Percentiles rank a stretch among this genome's conserved stretches.
Evolutionary conservation across 2,113 vertebrate species (phyloP).

Genomic region (Dolichallabes microphthalmus): DNA sequence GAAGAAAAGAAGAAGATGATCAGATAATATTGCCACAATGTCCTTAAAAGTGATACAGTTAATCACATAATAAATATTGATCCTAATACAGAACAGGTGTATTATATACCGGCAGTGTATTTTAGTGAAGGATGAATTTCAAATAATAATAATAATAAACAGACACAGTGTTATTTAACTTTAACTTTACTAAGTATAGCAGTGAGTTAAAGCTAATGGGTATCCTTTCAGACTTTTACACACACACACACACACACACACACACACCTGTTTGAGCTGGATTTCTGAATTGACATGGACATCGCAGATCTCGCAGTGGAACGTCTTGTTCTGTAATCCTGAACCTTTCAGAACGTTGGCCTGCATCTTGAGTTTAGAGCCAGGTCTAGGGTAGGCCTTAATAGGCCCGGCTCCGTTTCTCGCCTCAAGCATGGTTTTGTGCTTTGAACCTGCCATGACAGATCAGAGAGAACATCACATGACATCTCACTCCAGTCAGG

Average conservation of each 20-base stretch:
- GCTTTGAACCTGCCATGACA: slow-evolving; percentile 83
- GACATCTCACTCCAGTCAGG: neutral
- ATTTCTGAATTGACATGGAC: slow-evolving; percentile 98
- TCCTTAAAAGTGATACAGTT: neutral
- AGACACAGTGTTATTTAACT: neutral
- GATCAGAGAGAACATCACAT: neutral
- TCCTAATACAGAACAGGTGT: neutral
- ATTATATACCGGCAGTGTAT: neutral
- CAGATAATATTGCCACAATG: neutral
- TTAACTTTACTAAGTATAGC: neutral
- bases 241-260: no score
- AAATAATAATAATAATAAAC: neutral
- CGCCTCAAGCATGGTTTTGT: slow-evolving; percentile 97
- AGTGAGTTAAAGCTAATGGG: neutral
- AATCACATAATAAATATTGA: neutral
- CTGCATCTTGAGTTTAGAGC: slow-evolving; percentile 85
- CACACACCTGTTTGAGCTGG: slow-evolving; percentile 91
- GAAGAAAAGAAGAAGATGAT: neutral
- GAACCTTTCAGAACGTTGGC: slow-evolving; percentile 81
- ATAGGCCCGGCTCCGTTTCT: slow-evolving; percentile 92
- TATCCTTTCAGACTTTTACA: neutral
- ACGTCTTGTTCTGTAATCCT: slow-evolving; percentile 94
- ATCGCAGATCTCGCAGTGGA: slow-evolving; percentile 98
- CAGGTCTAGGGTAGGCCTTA: slow-evolving; percentile 91
- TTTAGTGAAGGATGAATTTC: neutral